Evolutionary conservation across 1,140 invertebrate species (phyloP), one percentile per base, ranked within the genome.

Genomic region (Micrasema minimum): DNA sequence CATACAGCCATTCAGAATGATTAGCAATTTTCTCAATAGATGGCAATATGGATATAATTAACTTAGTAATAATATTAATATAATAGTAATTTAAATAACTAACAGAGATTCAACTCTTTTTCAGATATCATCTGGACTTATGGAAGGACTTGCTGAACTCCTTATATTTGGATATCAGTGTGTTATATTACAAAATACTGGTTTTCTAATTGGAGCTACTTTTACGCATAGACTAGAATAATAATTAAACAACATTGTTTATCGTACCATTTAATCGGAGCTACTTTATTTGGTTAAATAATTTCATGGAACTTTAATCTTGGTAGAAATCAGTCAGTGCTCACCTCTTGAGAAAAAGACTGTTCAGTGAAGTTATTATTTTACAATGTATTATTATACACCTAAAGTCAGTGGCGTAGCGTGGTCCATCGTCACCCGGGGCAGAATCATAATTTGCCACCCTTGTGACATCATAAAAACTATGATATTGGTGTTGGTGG

Each of bases 231-330:
- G 18, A 51, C 22, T 51, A 51, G 50, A 51, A 23, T 51, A 51
- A 51, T 51, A 22, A 26, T 51, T 51, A n/a, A n/a, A n/a, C n/a
- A n/a, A n/a, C n/a, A n/a, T n/a, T 51, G 50, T 9, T 22, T 23
- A 12, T 22, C 50, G 26, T 4, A 12, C 50, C 50, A 51, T 51
- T 51, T 51, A 23, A 51, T 18, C 26, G 50, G 22, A 51, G 18
- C 50, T 57, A 31, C 53, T 37, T 57, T 35, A 57, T 57, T 57
- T 57, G 37, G 1, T 14, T 23, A 57, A 57, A 57, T 57, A 31
- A 57, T 35, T 35, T 57, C 31, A 35, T 14, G 14, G 23, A 35
- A 18, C 4, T 14, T 16, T 57, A n/a, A n/a, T 57, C 35, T 35
- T n/a, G 20, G 48, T 10, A 57, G 16, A 57, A 37, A 14, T 57